Evolutionary conservation across 2,113 vertebrate genomes (phyloP).

Genomic region (Caretta caretta): DNA sequence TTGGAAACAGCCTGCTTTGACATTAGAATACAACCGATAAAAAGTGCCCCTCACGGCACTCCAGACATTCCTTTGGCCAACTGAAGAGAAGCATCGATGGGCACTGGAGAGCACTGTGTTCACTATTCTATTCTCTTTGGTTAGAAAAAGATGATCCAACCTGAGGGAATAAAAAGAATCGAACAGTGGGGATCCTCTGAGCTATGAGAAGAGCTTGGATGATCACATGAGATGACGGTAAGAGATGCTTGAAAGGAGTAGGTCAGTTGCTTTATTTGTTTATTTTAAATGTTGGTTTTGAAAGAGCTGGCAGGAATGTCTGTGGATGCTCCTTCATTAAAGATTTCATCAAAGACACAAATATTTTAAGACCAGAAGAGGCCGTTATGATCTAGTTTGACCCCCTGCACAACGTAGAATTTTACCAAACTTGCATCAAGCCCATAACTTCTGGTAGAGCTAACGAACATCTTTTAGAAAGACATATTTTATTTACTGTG

Average conservation of each 20-base stretch:
- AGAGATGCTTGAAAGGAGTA: not conserved
- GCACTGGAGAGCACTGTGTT: not conserved
- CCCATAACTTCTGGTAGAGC: not conserved
- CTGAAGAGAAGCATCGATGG: not conserved
- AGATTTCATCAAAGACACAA: conserved; percentile 27
- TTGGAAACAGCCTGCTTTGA: not conserved
- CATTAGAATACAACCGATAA: not conserved
- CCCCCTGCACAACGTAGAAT: not conserved
- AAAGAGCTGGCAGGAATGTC: not conserved
- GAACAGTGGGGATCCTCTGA: not conserved
- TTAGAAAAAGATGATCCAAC: not conserved
- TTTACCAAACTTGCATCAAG: not conserved
- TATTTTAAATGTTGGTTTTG: not conserved
- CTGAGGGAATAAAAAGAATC: not conserved
- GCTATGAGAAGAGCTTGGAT: not conserved
- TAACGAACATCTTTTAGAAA: not conserved
- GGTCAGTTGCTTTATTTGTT: not conserved
- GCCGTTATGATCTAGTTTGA: conserved; percentile 26
- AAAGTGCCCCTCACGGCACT: not conserved
- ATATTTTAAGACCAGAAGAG: not conserved
- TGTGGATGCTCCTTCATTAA: not conserved
- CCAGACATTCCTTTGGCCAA: not conserved
- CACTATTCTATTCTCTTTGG: not conserved
- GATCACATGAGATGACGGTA: not conserved
- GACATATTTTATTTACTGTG: not conserved